Conservation (phyloP, 2,888 invertebrate genomes). For the Anthophora plumipes region DNA sequence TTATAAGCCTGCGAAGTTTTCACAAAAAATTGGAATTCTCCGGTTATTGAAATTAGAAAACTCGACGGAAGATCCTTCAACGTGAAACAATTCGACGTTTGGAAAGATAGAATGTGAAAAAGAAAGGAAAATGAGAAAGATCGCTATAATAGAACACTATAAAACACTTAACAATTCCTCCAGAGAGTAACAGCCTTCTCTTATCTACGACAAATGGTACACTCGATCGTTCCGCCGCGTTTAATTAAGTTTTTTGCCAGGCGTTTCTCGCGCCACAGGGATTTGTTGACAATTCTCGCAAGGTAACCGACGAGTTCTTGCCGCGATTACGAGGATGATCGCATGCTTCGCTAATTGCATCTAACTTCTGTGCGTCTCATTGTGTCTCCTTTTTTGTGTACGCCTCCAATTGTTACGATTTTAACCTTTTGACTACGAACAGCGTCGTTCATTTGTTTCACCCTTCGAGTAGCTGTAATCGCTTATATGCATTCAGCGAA, state of each 20-base stretch:
- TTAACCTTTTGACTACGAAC: too few species aligned
- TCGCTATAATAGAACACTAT: background rate
- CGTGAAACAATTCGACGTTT: too few species aligned
- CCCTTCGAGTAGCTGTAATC: too few species aligned
- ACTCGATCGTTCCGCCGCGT: slow-evolving; percentile 16
- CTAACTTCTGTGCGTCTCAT: slow-evolving; percentile 31
- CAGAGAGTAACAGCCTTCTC: slow-evolving; percentile 8
- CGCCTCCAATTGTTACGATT: slow-evolving; percentile 5
- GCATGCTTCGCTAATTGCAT: slow-evolving; percentile 41
- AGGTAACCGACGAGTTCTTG: slow-evolving; percentile 22
- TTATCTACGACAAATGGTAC: slow-evolving; percentile 7
- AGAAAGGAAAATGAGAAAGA: too few species aligned
- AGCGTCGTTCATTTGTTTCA: too few species aligned
- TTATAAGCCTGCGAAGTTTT: too few species aligned
- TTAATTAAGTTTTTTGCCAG: slow-evolving; percentile 46
- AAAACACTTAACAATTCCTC: slow-evolving; percentile 23
- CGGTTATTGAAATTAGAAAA: too few species aligned
- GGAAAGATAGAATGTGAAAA: too few species aligned
- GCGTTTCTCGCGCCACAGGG: background rate
- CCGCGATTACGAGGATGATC: slow-evolving; percentile 15
- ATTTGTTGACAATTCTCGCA: slow-evolving; percentile 45
- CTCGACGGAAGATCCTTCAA: too few species aligned
- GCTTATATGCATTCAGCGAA: too few species aligned
- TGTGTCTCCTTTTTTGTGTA: slow-evolving; percentile 1
- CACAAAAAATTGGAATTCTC: too few species aligned